Evolutionary conservation across 1,140 invertebrate species (phyloP), one percentile per base, ranked within the genome.

Genomic region (Cotesia glomerata): DNA sequence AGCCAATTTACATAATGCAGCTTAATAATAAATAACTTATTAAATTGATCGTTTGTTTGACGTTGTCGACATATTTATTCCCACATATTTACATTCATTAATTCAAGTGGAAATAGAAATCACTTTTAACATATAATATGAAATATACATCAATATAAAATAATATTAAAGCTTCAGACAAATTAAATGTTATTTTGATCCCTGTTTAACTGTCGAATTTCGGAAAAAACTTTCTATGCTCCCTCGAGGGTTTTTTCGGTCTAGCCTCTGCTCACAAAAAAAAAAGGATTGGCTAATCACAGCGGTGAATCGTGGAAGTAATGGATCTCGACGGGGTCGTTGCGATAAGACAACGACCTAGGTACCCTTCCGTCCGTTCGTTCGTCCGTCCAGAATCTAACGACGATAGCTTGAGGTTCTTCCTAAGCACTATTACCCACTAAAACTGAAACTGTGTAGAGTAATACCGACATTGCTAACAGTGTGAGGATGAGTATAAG

Each of bases 341-440:
- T n/a, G 70, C 51, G 75, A 79, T 79, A 79, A 79, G 78, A 76
- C 78, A 71, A 74, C 39, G 39, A 45, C 5, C 39, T 45, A 45
- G 7, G 39, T 45, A 45, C 39, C 39, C 39, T 7, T 45, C 39
- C 11, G 39, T 45, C 7, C 39, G 39, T 45, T 8, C 36, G 36
- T 39, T 11, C 39, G 39, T 45, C 39, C 39, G 39, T 45, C 11
- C 7, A 45, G 39, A 45, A 26, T 26, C 26, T 26, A 26, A 77
- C 66, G 49, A 49, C 67, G 51, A 52, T 26, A 26, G 14, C 66
- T 67, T 71, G 68, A 61, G 16, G 51, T 18, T 45, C 52, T 75
- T 51, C 58, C 51, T 34, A 36, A 45, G 51, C 64, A 34, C 2
- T 39, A 51, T 13, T 45, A 45, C 11, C 39, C 39, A 45, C 39